These are phyloP conservation scores for Dichetophora obliterata DNA, from an alignment of 2,888 invertebrate species.

Conservation along the genomic window DNA sequence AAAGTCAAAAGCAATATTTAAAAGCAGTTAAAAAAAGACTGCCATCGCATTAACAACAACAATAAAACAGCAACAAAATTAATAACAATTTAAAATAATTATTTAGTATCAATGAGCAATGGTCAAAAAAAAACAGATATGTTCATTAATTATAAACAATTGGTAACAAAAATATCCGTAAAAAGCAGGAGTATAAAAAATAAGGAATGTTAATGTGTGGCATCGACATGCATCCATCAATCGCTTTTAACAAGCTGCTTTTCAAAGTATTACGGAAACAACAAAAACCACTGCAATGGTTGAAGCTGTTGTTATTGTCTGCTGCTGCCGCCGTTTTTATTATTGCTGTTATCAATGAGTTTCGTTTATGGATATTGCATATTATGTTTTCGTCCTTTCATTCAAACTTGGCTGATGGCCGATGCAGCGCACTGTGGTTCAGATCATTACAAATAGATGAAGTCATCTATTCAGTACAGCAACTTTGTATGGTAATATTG, in stretches of 20 bases:
- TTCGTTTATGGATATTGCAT: not conserved
- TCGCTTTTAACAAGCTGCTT: not conserved
- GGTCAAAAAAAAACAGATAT: not conserved
- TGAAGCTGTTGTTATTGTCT: not conserved
- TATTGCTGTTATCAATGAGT: not conserved
- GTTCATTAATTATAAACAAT: not conserved
- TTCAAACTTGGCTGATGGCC: too few relatives aligned
- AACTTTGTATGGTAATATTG: too few relatives aligned
- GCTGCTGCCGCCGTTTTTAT: not conserved
- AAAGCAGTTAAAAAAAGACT: too few relatives aligned
- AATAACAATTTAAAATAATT: slow-evolving; percentile 7
- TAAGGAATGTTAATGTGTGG: not conserved
- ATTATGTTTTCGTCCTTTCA: not conserved
- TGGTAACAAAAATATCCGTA: not conserved
- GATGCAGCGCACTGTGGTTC: too few relatives aligned
- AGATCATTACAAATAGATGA: too few relatives aligned
- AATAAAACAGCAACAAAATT: not conserved
- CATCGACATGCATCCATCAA: not conserved
- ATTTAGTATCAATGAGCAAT: not conserved
- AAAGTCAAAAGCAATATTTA: too few relatives aligned
- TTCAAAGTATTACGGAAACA: too few relatives aligned
- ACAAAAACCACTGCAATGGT: too few relatives aligned
- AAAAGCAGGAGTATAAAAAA: not conserved
- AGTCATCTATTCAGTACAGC: too few relatives aligned
- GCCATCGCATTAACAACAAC: not conserved